Evolutionary conservation across 1,140 invertebrate species (phyloP), one percentile per base, ranked within the genome.

Genomic region (Anastrepha ludens): DNA sequence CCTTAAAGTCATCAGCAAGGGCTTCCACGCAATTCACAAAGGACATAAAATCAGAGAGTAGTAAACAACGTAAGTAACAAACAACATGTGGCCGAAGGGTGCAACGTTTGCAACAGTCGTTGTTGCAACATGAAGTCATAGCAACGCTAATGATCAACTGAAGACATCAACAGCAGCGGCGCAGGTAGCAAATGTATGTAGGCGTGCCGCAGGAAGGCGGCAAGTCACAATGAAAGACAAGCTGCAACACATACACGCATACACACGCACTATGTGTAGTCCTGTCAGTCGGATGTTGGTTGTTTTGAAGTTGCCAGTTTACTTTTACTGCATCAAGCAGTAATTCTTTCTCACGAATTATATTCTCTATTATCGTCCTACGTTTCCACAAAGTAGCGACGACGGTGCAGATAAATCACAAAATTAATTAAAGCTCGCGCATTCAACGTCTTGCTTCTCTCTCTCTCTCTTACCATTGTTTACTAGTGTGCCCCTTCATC

Each of bases 141-240:
- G 74, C 74, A 81, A 81, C 74, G 47, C 47, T 81, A 81, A 81
- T 81, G 74, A 81, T 81, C 74, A 50, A 6, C 6, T 55, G n/a
- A 58, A 81, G 47, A 81, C 44, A 58, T 81, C 44, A 81, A 81
- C 74, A 81, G 55, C 47, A 81, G 74, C 29, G 29, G 29, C 29
- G 29, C 74, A 81, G 74, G 74, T 81, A 9, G 74, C 9, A n/a
- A 20, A 9, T 29, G 29, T 29, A 29, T 58, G 55, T 58, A 15
- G 60, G 11, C 29, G 2, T 47, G 15, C 13, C n/a, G 8, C 44
- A 8, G 11, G 47, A 29, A 81, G 74, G 74, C 74, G 74, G 74
- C 74, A 81, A 81, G 5, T 9, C 55, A 20, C 74, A 9, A 7
- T 11, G 29, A 39, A 29, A 39, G 47, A 55, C 17, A 50, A n/a